Conservation (phyloP, 2,888 invertebrate genomes). For the Diabrotica balteata region DNA sequence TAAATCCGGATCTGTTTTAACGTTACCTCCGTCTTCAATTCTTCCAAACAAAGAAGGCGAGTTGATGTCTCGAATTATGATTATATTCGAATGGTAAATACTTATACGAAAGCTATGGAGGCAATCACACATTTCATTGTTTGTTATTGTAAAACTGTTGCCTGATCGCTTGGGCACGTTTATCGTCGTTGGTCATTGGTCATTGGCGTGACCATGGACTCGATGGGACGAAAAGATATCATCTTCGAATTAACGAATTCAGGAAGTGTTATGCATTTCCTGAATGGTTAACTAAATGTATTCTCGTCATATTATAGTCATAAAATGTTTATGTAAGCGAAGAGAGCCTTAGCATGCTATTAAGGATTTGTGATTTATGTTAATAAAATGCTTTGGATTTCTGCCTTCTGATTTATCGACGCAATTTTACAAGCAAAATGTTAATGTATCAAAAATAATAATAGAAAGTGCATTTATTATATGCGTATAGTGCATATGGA, state of each 20-base stretch:
- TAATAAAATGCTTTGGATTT: not conserved
- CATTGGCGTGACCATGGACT: slow-evolving; percentile 1
- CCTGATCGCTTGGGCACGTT: slow-evolving; percentile 8
- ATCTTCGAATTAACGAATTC: not conserved
- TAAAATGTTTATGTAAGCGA: too few species aligned
- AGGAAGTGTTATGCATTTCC: not conserved
- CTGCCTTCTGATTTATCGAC: too few species aligned
- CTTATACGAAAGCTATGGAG: not conserved
- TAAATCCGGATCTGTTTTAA: not conserved
- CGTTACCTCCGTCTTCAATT: not conserved
- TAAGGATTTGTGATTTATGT: too few species aligned
- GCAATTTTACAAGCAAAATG: too few species aligned
- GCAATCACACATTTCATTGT: slow-evolving; percentile 18
- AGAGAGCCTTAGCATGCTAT: too few species aligned
- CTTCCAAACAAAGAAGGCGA: slow-evolving; percentile 15
- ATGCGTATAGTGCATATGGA: too few species aligned
- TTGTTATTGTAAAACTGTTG: slow-evolving; percentile 18
- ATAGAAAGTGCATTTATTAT: too few species aligned
- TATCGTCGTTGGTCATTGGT: slow-evolving; percentile 2
- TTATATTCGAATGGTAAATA: slow-evolving; percentile 17
- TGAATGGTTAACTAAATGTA: too few species aligned
- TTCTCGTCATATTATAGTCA: too few species aligned
- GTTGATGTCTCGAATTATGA: slow-evolving; percentile 29
- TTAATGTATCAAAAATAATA: too few species aligned
- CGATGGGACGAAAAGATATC: not conserved